phyloP scores from a whole-genome alignment of 1,140 invertebrate genomes.

The Diabrotica undecimpunctata region DNA sequence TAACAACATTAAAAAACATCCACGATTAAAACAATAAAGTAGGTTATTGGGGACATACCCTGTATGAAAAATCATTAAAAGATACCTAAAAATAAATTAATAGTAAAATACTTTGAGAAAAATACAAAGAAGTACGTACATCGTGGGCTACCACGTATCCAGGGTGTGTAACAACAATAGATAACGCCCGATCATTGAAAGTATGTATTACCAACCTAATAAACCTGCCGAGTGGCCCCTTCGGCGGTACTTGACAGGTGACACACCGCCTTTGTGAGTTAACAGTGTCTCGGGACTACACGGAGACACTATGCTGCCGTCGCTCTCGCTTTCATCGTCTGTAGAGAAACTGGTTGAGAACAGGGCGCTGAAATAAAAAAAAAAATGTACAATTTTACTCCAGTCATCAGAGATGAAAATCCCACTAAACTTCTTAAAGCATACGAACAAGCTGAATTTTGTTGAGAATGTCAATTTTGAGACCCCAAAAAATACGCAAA shows the following conservation, averaged over 20 bases:
- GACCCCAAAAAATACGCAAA: too few relatives aligned
- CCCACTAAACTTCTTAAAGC: too few relatives aligned
- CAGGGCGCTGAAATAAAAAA: conserved; percentile 40
- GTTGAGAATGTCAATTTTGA: too few relatives aligned
- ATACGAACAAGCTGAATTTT: too few relatives aligned
- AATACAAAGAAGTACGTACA: conserved; percentile 24
- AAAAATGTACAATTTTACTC: conserved; percentile 9
- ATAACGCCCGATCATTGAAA: conserved; percentile 15
- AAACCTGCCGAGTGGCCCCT: conserved; percentile 40
- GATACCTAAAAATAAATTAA: conserved; percentile 4
- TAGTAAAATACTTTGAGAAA: conserved; percentile 2
- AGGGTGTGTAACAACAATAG: conserved; percentile 10
- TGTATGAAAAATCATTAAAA: not conserved
- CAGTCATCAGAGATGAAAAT: too few relatives aligned
- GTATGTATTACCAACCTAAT: conserved; percentile 42
- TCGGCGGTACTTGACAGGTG: conserved; percentile 32
- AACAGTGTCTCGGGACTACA: conserved; percentile 42
- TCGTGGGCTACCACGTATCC: conserved; percentile 8
- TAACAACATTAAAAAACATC: too few relatives aligned
- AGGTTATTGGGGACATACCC: not conserved
- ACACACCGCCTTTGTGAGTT: conserved; percentile 27
- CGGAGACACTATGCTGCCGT: conserved; percentile 46
- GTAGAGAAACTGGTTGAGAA: conserved; percentile 43
- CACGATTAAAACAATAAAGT: too few relatives aligned
- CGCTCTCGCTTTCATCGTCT: conserved; percentile 49